Conservation (phyloP, 2,797 vertebrate species). For the Mareca strepera region DNA sequence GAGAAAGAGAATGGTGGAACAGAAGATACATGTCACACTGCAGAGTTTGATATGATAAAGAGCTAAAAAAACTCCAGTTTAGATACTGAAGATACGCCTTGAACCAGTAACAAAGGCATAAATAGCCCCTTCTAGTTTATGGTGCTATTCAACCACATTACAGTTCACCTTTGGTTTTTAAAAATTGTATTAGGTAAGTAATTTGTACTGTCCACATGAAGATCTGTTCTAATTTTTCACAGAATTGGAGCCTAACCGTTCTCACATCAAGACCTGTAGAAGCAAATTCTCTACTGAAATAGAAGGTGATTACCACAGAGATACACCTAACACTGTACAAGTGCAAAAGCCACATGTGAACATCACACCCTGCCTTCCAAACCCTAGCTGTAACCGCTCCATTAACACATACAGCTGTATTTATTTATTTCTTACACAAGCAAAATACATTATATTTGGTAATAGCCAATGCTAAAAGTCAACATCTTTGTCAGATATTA, state of each 20-base stretch:
- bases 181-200: constrained; percentile 26
- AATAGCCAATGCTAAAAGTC: background rate
- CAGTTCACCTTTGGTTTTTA: constrained; percentile 19
- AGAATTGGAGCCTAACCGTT: background rate
- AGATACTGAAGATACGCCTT: background rate
- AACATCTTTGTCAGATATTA: background rate
- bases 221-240: constrained; percentile 43
- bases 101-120: background rate
- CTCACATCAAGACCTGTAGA: background rate
- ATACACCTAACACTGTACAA: constrained; percentile 27
- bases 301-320: constrained; percentile 35
- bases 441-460: background rate
- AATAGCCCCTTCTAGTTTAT: background rate
- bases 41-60: background rate
- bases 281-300: background rate
- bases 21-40: background rate
- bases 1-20: background rate
- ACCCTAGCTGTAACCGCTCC: constrained; percentile 73
- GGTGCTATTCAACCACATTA: background rate
- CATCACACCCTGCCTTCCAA: constrained; percentile 42
- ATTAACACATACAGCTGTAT: constrained; percentile 52
- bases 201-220: constrained; percentile 6
- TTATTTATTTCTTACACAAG: background rate
- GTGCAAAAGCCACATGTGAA: constrained; percentile 68
- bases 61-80: background rate